Evolutionary conservation across 2,888 invertebrate genomes (phyloP), one percentile per base, ranked within the genome.

Genomic region (Hololepta plana): DNA sequence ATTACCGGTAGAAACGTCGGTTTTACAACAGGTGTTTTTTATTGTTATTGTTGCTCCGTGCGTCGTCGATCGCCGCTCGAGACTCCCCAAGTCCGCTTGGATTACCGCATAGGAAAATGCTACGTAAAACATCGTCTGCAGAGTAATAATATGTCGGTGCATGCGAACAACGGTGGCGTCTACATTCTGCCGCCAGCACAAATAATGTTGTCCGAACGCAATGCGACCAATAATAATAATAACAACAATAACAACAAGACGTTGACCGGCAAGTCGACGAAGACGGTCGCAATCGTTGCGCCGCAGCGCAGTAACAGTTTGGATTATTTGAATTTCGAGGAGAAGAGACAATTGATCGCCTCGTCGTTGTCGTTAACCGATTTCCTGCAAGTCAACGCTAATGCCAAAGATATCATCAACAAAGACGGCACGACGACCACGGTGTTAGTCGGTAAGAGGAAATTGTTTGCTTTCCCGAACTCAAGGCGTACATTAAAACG

Each of bases 281-380:
- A 69, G 39, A 67, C 66, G 10, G 69, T 71, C 31, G 70, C 72
- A 27, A 72, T 73, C 14, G 71, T 72, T 15, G 64, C 67, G 15
- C 74, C 73, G 1, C 74, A 74, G 43, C 57, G 80, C 44, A 81
- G 81, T 59, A 80, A 72, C 55, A 81, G 81, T 48, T 65, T 84
- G 62, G 84, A 84, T 62, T 80, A 81, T 59, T 66, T 87, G 30
- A 85, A 87, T 60, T 87, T 87, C 53, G 84, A 85, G 57, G 85
- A 87, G 62, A 84, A 84, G 53, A 64, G 85, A 43, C 81, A 84
- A 57, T 60, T 87, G 47, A 87, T 87, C 38, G 85, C 85, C 24
- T 84, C 84, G 36, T 82, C 84, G 26, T 55, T 87, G 48, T 84
- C 84, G 36, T 62, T 87, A 33, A 81, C 82, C 38, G 85, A 85